phyloP scores from a whole-genome alignment of 1,140 invertebrate species.

The Aphaenogaster floridana region DNA sequence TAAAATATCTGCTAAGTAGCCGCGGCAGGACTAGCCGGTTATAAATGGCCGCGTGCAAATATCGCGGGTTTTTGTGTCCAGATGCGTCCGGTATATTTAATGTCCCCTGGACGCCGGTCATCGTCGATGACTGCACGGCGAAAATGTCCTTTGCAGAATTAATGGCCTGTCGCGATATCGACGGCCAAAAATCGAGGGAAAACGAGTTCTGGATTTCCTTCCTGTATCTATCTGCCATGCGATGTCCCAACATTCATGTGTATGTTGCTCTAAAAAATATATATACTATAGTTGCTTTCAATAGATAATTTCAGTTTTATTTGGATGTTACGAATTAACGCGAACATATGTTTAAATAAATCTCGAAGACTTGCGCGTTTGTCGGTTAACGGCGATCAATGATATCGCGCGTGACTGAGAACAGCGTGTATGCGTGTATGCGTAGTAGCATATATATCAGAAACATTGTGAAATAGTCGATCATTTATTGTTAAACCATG shows the following conservation, averaged over 20 bases:
- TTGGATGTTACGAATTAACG: constrained; percentile 3
- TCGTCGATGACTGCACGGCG: constrained; percentile 47
- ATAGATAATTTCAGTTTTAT: constrained; percentile 19
- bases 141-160: constrained; percentile 65
- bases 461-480: not conserved
- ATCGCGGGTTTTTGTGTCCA: constrained; percentile 77
- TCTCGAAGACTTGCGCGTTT: constrained; percentile 18
- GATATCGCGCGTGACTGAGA: constrained; percentile 27
- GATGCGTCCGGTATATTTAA: constrained; percentile 81
- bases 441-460: not conserved
- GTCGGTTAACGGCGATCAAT: constrained; percentile 26
- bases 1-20: constrained; percentile 84
- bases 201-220: constrained; percentile 5
- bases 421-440: not conserved
- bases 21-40: constrained; percentile 75
- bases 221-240: not conserved
- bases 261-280: not conserved
- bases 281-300: not conserved
- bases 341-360: constrained; percentile 30
- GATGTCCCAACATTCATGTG: not conserved
- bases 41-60: constrained; percentile 81
- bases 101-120: constrained; percentile 54
- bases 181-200: not conserved
- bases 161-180: constrained; percentile 63
- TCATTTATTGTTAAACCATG: not conserved